Evolutionary conservation across 2,797 vertebrate species (phyloP), one percentile per base, ranked within the genome.

Genomic region (Calcarius lapponicus): DNA sequence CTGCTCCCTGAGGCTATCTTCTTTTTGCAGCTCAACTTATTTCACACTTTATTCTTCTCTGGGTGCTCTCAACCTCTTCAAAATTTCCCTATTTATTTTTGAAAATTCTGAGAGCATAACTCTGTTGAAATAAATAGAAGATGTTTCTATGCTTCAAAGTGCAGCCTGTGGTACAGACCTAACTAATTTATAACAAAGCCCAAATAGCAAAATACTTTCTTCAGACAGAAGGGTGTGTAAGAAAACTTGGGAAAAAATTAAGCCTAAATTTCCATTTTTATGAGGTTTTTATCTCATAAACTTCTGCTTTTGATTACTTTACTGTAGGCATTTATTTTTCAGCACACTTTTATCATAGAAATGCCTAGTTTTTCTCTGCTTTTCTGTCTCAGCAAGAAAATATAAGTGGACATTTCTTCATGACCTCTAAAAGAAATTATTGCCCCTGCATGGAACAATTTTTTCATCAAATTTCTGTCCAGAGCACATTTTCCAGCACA

Each of bases 121-220:
- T 40, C 71, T 60, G 42, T 84, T 92, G 80, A 85, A 96, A 90
- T 93, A 95, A 95, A 76, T 82, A 61, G 67, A 86, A 82, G 80
- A 79, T 58, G 45, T 34, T 75, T 88, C 47, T 20, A 34, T 86
- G 48, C 80, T 81, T 88, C 67, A 51, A 92, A 94, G 92, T 50
- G 17, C 75, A 88, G 66, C 42, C 70, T 82, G 62, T 91, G 58
- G 51, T 91, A 71, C 29, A 95, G 54, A 83, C 40, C 34, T 72
- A 75, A 91, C 60, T 93, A 81, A 93, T 84, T 90, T 90, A 57
- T 88, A 82, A 53, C 8, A 73, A 61, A 40, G 45, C 6, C 19
- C 40, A 90, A 90, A 50, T 6, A 84, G n/a, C 51, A 88, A 74
- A 81, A 92, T 90, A 54, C 18, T 51, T 85, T 54, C 36, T 79